These are phyloP conservation scores for Drymonia ruficornis DNA, from an alignment of 2,888 invertebrate genomes.

Conservation along the genomic window DNA sequence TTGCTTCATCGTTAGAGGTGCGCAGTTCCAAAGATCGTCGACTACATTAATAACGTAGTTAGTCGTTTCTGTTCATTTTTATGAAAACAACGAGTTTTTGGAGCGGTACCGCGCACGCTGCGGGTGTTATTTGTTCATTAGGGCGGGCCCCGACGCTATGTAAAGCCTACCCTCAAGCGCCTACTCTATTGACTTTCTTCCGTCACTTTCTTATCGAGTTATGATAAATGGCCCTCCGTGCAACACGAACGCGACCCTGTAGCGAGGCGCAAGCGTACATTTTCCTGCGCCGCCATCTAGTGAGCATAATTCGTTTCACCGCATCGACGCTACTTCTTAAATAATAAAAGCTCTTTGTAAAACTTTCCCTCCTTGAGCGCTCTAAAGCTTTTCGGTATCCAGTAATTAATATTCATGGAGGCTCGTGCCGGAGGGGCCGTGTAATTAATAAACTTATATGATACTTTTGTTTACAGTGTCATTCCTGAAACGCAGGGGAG, in stretches of 20 bases:
- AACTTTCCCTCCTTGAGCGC: constrained; percentile 84
- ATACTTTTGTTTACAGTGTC: constrained; percentile 85
- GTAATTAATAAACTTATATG: constrained; percentile 86
- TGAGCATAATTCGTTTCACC: constrained; percentile 78
- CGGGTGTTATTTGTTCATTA: constrained; percentile 64
- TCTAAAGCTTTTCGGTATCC: constrained; percentile 84
- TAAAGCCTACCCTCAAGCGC: constrained; percentile 77
- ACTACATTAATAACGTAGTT: neutral
- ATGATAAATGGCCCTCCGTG: constrained; percentile 67
- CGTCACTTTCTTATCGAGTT: constrained; percentile 82
- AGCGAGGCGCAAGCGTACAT: constrained; percentile 38
- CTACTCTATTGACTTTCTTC: constrained; percentile 84
- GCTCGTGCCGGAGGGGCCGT: constrained; percentile 79
- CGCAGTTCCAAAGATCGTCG: too few species aligned
- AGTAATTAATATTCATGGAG: constrained; percentile 85
- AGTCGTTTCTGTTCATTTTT: constrained; percentile 3
- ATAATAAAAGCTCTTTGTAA: constrained; percentile 85
- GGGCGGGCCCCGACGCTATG: constrained; percentile 62
- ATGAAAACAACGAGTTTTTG: constrained; percentile 45
- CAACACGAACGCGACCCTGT: constrained; percentile 51
- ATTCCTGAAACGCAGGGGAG: constrained; percentile 70
- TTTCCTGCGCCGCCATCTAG: constrained; percentile 39
- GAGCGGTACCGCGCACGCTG: constrained; percentile 43
- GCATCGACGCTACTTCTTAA: constrained; percentile 80
- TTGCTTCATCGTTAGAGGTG: too few species aligned